A percentile compares a stretch with the other conserved stretches of the same genome.
Conservation (phyloP, 2,888 invertebrate species). For the Clanis bilineata region DNA sequence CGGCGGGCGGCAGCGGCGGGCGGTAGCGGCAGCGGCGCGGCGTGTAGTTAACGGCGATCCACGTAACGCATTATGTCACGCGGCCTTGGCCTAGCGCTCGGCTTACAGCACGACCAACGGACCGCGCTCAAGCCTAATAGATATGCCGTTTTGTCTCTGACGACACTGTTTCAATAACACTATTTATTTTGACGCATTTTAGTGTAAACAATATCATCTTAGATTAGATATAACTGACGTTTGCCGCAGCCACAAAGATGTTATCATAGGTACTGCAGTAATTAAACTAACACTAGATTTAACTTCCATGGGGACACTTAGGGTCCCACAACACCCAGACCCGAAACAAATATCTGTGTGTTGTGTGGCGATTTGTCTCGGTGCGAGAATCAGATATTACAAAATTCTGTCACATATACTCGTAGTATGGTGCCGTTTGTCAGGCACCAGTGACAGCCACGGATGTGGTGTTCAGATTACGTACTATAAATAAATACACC, state of each 20-base stretch:
- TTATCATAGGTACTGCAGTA: no score
- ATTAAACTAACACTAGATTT: no score
- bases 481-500: no score
- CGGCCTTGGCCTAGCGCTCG: slow-evolving; percentile 74
- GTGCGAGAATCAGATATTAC: no score
- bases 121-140: slow-evolving; percentile 39
- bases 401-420: neutral
- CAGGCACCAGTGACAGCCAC: neutral
- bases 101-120: slow-evolving; percentile 53
- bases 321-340: no score
- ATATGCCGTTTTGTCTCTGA: slow-evolving; percentile 35
- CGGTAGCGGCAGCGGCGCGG: slow-evolving; percentile 18
- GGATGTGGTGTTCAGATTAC: neutral
- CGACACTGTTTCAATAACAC: slow-evolving; percentile 26
- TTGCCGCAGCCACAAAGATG: no score
- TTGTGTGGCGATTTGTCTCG: no score
- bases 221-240: no score
- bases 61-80: slow-evolving; percentile 52
- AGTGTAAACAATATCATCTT: neutral
- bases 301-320: no score
- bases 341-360: no score
- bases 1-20: slow-evolving; percentile 13
- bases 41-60: slow-evolving; percentile 23
- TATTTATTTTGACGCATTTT: neutral
- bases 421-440: neutral